These are phyloP conservation scores for Lacerta bilineata DNA, from an alignment of 2,797 vertebrate genomes.

Conservation along the genomic window DNA sequence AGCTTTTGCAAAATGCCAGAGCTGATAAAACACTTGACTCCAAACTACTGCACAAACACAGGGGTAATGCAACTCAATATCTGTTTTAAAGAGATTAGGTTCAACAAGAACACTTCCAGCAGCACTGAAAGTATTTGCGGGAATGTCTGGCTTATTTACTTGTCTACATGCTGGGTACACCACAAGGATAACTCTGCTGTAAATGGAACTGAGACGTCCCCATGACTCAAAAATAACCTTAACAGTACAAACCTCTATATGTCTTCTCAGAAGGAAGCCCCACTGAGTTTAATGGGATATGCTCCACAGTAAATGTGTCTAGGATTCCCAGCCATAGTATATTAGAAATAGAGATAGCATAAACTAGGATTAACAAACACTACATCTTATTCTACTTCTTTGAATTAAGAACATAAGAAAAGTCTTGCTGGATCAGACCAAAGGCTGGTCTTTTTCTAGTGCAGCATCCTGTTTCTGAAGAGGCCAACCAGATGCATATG, in stretches of 20 bases:
- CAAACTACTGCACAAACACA: constrained; percentile 60
- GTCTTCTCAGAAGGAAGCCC: background rate
- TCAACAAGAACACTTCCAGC: constrained; percentile 50
- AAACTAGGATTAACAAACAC: too few relatives aligned
- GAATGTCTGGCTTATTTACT: background rate
- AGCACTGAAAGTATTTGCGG: background rate
- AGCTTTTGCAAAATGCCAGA: constrained; percentile 48
- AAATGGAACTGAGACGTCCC: constrained; percentile 21
- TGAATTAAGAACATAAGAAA: too few relatives aligned
- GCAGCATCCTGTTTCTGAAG: too few relatives aligned
- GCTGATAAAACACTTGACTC: constrained; percentile 60
- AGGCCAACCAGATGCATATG: too few relatives aligned
- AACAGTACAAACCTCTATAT: background rate
- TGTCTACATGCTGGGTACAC: background rate
- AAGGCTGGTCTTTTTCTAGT: too few relatives aligned
- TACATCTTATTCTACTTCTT: too few relatives aligned
- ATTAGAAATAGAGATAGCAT: too few relatives aligned
- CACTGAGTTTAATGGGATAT: background rate
- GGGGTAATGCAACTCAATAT: constrained; percentile 53
- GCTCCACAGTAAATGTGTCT: too few relatives aligned
- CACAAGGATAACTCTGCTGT: constrained; percentile 46
- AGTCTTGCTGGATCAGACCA: too few relatives aligned
- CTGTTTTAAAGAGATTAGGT: constrained; percentile 57
- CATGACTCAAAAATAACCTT: background rate
- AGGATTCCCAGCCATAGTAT: too few relatives aligned